Percentiles rank a stretch among this genome's conserved stretches.
Conservation (phyloP, 2,797 vertebrate species). For the Gephyroberyx darwinii region DNA sequence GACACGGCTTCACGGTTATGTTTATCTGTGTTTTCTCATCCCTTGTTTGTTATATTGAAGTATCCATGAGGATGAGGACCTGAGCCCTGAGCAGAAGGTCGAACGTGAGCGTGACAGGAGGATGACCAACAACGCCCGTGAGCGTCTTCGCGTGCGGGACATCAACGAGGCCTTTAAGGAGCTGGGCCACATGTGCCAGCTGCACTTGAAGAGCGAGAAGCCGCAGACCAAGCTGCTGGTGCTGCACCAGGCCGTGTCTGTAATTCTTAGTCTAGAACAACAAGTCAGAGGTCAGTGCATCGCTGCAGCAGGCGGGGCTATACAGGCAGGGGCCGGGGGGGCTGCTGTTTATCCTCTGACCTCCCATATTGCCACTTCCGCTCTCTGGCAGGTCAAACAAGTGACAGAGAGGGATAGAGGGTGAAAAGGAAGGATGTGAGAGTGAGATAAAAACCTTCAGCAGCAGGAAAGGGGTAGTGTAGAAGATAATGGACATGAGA, state of each 20-base stretch:
- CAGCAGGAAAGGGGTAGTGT: neutral
- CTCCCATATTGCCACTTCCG: neutral
- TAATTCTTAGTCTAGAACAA: conserved; percentile 96
- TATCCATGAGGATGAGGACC: conserved; percentile 94
- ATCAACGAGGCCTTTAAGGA: conserved; percentile 99
- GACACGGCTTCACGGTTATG: neutral
- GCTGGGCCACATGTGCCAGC: conserved; percentile 95
- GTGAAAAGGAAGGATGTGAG: neutral
- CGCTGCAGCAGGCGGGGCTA: neutral
- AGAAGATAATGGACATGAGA: neutral
- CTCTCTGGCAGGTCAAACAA: neutral
- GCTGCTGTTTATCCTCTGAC: neutral
- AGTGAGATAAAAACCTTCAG: neutral
- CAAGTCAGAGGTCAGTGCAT: conserved; percentile 90
- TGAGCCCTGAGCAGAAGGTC: conserved; percentile 95
- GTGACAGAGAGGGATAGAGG: neutral
- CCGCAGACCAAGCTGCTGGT: conserved; percentile 97
- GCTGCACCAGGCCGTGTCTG: conserved; percentile 94
- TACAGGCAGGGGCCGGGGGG: neutral
- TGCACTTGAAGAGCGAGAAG: conserved; percentile 96
- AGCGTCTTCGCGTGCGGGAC: conserved; percentile 93
- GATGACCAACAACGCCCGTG: conserved; percentile 95
- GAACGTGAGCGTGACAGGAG: conserved; percentile 93
- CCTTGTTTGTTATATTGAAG: conserved; percentile 74
- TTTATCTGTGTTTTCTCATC: neutral